A percentile compares a stretch with the other conserved stretches of the same genome.
These are phyloP conservation scores for Acipenser transmontanus DNA, from an alignment of 2,797 vertebrate genomes.

Conservation along the genomic window DNA sequence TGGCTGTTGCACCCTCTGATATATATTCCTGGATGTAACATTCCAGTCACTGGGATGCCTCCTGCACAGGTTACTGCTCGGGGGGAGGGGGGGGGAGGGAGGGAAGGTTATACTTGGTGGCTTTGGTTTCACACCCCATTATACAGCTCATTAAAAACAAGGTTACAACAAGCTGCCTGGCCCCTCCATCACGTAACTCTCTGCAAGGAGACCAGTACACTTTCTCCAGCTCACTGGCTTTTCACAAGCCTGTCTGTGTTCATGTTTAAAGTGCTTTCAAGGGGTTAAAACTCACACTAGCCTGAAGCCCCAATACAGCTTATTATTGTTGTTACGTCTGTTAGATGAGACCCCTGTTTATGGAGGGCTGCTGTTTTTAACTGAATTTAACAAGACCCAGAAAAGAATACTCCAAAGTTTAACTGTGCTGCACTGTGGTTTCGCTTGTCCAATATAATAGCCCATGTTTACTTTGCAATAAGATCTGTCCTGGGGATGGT, in stretches of 20 bases:
- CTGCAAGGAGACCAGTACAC: slow-evolving; percentile 2
- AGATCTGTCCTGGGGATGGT: no score
- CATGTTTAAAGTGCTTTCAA: slow-evolving; percentile 14
- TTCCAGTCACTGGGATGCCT: not conserved
- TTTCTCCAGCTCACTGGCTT: not conserved
- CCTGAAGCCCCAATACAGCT: no score
- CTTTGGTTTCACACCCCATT: slow-evolving; percentile 5
- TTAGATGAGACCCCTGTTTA: not conserved
- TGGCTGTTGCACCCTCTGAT: no score
- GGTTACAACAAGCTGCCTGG: not conserved
- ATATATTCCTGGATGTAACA: not conserved
- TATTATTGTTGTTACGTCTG: no score
- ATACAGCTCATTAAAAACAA: slow-evolving; percentile 7
- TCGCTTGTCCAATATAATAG: no score
- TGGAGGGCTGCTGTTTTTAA: no score
- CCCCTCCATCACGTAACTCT: not conserved
- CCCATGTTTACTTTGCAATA: no score
- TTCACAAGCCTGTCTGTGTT: not conserved
- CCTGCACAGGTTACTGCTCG: not conserved
- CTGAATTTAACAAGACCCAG: no score
- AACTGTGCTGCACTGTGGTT: no score
- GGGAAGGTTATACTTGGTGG: not conserved
- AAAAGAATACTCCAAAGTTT: no score
- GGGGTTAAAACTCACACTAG: no score
- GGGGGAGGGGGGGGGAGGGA: no score